Base-by-base conservation (phyloP, 2,113 vertebrate genomes). In the Tupaia tana region DNA sequence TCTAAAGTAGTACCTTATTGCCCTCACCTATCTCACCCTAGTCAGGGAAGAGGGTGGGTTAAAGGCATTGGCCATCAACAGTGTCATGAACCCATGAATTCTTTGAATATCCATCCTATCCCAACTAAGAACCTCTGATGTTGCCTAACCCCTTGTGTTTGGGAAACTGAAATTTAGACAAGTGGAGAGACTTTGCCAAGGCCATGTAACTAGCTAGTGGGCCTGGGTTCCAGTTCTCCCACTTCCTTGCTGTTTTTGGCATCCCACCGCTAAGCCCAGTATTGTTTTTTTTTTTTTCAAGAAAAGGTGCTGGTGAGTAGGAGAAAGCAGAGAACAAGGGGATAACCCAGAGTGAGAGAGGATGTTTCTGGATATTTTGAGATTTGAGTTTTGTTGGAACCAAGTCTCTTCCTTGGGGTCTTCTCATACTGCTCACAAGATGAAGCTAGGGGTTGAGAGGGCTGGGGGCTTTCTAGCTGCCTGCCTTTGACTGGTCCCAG, bases 321-420 rank as follows among this genome's bases (percentile, higher is more conserved):
- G 58, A 91, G 31, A 94, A 96, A 85, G 71, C 77, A 94, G 70
- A 89, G 34, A 79, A 61, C 25, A 64, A 22, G 18, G 29, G 34
- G 9, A 89, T 93, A 95, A 92, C 4, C 12, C 63, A 71, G 79
- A 93, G 43, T 59, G 69, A 86, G 87, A 86, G 34, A 58, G 27
- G 3, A 22, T 84, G 0, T 19, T 79, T 94, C 19, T 78, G 69
- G 54, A 43, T 88, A 82, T 90, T 90, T 83, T 93, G 78, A 94
- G 73, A 96, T 86, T 91, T 94, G 79, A 95, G n/a, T n/a, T 52
- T 93, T 77, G 31, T 91, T 82, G 27, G 66, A 95, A 43, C 70
- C 79, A 94, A 67, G 14, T 67, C 56, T 86, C 58, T 91, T 96
- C 34, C 83, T 52, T 95, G 16, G 66, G 74, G 29, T 20, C 34